Evolutionary conservation across 2,113 vertebrate species (phyloP), one percentile per base, ranked within the genome.

Genomic region (Engystomops pustulosus): DNA sequence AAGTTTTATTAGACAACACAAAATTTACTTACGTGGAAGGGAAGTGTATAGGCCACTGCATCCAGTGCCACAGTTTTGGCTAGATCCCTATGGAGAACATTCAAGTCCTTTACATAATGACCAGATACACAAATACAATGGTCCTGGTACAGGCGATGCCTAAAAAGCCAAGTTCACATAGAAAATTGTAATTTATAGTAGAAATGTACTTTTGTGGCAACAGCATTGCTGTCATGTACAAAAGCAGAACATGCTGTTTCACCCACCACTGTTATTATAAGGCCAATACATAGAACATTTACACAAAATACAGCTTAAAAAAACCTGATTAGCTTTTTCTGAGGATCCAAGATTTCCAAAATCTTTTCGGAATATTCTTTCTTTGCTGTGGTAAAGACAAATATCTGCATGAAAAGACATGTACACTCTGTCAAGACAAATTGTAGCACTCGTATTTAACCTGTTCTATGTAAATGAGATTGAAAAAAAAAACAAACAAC

Each of bases 51-150:
- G 5, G 92, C 91, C 0, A 88, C 84, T 14, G 95, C 92, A 88
- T 95, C 94, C 90, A 96, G 85, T 45, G 95, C 91, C 69, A 96
- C 94, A 0, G 86, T 94, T 88, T 94, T 95, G 44, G 91, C 82
- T 68, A 94, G 87, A 79, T 96, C 95, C 81, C 95, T 89, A 84
- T 92, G 90, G 41, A 96, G 91, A 47, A 86, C 0, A 27, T 51
- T 41, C 58, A 96, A 90, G 72, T 96, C 95, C 88, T 95, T 96
- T 85, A 95, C 90, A 87, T 96, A 96, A 91, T 93, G 94, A 25
- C 96, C 95, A 0, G 72, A 86, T 41, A 95, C 86, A 1, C 95
- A 96, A 69, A 90, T 41, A 9, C 95, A 96, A 3, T 96, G 92
- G 0, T 89, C 89, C 90, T 95, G 95, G 80, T 93, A 95, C 75